Evolutionary conservation across 2,113 vertebrate species (phyloP).

Genomic region (Theristicus caerulescens): DNA sequence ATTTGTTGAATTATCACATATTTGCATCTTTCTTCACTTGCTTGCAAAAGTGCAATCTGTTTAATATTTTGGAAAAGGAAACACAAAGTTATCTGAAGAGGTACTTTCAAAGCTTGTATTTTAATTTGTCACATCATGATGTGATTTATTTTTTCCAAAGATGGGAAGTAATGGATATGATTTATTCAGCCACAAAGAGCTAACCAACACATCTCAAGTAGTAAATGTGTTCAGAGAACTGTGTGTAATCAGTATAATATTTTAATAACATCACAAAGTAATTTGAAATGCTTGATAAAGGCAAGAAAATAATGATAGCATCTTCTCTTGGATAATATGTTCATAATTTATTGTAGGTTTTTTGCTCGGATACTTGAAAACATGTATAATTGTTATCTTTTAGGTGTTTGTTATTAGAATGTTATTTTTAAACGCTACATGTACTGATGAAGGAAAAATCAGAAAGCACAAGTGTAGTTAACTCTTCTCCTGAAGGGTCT

Average conservation of each 20-base stretch:
- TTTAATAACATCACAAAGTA: not conserved
- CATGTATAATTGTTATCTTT: not conserved
- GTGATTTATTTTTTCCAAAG: not conserved
- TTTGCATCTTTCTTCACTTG: not conserved
- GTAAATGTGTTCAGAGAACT: not conserved
- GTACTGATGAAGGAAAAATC: not conserved
- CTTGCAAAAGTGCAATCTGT: not conserved
- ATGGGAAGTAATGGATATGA: not conserved
- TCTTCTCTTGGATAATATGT: not conserved
- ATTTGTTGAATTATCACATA: not conserved
- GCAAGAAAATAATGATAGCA: not conserved
- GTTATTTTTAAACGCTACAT: not conserved
- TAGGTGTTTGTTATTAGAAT: not conserved
- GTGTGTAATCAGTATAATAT: not conserved
- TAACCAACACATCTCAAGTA: not conserved
- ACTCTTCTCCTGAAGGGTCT: not conserved
- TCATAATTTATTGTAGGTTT: not conserved
- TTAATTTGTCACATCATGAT: not conserved
- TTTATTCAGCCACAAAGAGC: not conserved
- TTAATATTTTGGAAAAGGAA: not conserved
- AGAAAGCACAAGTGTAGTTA: not conserved
- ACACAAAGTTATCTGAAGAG: not conserved
- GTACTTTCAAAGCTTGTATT: not conserved
- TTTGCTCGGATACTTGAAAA: not conserved
- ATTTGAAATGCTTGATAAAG: conserved; percentile 11